Base-by-base conservation (phyloP, 1,140 invertebrate species). In the Drepana arcuata region DNA sequence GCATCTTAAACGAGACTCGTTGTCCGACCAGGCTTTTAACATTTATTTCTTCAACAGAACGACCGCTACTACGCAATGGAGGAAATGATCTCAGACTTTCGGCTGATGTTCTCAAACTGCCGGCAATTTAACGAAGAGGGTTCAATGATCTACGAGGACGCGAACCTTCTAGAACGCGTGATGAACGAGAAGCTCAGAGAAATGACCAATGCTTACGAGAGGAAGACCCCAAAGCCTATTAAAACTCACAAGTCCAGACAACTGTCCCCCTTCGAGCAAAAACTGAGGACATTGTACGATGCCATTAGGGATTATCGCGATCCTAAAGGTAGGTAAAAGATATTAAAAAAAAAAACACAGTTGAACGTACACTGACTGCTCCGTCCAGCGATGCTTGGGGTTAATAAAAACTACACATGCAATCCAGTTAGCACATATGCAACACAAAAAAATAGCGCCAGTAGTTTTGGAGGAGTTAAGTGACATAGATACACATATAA, bases 101-200 rank as follows among this genome's bases (percentile, higher is more conserved):
- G 90, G 42, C 83, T 96, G 9, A 98, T 99, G 96, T 98, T 99
- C 78, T 90, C 90, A 32, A 99, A 99, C 80, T 98, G 96, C 62
- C 90, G 95, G 0, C 91, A 94, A 56, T 99, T 96, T 71, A 99
- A 99, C 73, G 96, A 98, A 82, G 96, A 98, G 81, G 92, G 93
- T 14, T 98, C 96, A 0, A 89, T 92, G 54, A 97, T 99, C 55
- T 97, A 96, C 59, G 93, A 96, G 61, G 96, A 99, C 85, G 95
- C 96, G 1, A 94, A 92, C 65, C 89, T 90, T 15, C 79, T 99
- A 14, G 95, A 98, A 69, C 90, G 90, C 60, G 89, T 94, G 6
- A 78, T 99, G 13, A 90, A 92, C 62, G 91, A 94, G 29, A 95
- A 94, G 75, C 85, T 96, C 1, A 91, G 90, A 63, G 93, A 96